Conservation (phyloP, 2,113 vertebrate species). For the Myiagra hebetior region DNA sequence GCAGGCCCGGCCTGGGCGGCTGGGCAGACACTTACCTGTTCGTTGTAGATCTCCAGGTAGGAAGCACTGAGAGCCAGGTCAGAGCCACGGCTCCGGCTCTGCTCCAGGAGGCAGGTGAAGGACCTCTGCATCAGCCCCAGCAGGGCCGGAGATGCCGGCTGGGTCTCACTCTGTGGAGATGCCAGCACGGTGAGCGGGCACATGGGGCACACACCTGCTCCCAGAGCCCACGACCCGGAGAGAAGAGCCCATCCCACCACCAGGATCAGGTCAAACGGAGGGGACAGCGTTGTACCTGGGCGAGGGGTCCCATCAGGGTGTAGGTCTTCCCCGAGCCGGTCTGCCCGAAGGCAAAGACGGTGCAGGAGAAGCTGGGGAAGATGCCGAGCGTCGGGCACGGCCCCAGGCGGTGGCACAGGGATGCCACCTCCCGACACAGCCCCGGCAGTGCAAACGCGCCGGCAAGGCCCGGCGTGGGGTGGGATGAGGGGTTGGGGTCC, state of each 20-base stretch:
- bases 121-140: slow-evolving; percentile 75
- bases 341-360: slow-evolving; percentile 78
- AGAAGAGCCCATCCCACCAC: neutral
- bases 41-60: slow-evolving; percentile 80
- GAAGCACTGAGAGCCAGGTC: slow-evolving; percentile 68
- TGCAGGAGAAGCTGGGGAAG: slow-evolving; percentile 73
- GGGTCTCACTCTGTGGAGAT: neutral
- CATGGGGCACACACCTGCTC: neutral
- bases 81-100: neutral
- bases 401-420: neutral
- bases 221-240: rapidly evolving
- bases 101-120: slow-evolving; percentile 71
- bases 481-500: neutral
- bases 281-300: slow-evolving; percentile 37
- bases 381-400: neutral
- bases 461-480: rapidly evolving
- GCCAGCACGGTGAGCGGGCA: rapidly evolving
- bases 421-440: slow-evolving; percentile 20
- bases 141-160: neutral
- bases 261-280: rapidly evolving
- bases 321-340: slow-evolving; percentile 79
- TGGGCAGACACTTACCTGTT: slow-evolving; percentile 50
- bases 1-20: rapidly evolving
- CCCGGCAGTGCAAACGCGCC: neutral
- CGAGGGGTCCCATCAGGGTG: slow-evolving; percentile 73